Conservation (phyloP, 1,140 invertebrate genomes). For the Leptestheria dahalacensis region DNA sequence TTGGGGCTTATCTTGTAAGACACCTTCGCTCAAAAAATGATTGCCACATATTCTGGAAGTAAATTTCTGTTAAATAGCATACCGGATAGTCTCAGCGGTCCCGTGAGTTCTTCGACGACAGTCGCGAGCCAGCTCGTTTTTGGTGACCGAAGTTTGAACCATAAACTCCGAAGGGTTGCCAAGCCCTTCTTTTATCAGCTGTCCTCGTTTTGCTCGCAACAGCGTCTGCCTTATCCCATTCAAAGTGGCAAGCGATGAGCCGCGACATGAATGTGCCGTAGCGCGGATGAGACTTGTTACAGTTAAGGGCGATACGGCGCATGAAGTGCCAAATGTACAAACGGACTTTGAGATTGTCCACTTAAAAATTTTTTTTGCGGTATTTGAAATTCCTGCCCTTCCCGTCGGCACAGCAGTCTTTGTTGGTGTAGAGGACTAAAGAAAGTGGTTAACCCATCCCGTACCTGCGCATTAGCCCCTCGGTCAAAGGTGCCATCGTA, state of each 20-base stretch:
- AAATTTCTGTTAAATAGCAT: too few relatives aligned
- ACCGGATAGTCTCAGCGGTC: too few relatives aligned
- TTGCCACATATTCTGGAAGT: too few relatives aligned
- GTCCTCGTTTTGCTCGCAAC: too few relatives aligned
- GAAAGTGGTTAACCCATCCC: background rate
- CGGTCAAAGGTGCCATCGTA: background rate
- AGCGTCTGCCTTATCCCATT: constrained; percentile 10
- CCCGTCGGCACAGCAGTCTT: constrained; percentile 6
- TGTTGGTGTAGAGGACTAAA: constrained; percentile 10
- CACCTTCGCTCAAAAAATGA: too few relatives aligned
- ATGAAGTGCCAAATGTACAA: constrained; percentile 13
- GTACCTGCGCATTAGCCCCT: constrained; percentile 1
- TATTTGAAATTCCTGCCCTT: background rate
- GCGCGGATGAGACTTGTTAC: constrained; percentile 10
- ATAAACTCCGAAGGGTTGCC: too few relatives aligned
- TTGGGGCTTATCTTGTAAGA: too few relatives aligned
- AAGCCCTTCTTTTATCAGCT: too few relatives aligned
- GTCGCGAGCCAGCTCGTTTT: too few relatives aligned
- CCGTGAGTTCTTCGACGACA: too few relatives aligned
- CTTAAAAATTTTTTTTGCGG: background rate
- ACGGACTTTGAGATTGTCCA: too few relatives aligned
- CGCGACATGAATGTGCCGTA: constrained; percentile 10
- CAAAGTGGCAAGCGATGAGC: background rate
- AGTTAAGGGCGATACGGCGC: background rate
- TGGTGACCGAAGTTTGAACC: too few relatives aligned